These are phyloP conservation scores for Origma solitaria DNA, from an alignment of 2,113 vertebrate genomes.

Conservation along the genomic window DNA sequence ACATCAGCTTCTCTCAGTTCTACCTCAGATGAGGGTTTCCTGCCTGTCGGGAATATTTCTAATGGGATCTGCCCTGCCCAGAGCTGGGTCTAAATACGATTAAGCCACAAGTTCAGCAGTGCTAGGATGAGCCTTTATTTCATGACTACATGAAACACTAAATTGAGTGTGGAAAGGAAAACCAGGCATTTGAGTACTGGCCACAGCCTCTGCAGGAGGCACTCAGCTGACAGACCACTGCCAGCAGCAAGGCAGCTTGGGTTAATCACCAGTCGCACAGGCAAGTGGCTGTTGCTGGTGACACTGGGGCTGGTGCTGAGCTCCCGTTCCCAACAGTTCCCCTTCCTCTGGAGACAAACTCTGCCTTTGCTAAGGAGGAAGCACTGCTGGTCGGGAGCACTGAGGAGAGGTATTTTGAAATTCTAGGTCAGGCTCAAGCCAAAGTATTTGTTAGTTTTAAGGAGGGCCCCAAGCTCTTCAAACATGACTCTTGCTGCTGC, in stretches of 20 bases:
- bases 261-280: not conserved
- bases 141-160: not conserved
- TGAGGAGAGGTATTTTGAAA: not conserved
- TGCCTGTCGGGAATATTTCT: not conserved
- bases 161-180: not conserved
- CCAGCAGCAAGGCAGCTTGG: rapidly evolving
- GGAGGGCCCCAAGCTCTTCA: not conserved
- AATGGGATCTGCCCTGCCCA: not conserved
- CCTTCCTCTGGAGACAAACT: not conserved
- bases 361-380: not conserved
- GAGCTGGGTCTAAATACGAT: not conserved
- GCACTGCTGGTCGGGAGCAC: not conserved
- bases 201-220: not conserved
- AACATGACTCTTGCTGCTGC: not conserved
- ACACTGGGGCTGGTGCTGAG: rapidly evolving
- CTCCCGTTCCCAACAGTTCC: not conserved
- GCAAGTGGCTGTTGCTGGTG: not conserved
- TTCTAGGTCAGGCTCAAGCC: not conserved
- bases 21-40: not conserved
- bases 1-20: not conserved
- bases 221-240: not conserved
- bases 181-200: not conserved
- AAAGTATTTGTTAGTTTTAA: not conserved
- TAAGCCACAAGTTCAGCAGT: not conserved
- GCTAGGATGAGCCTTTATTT: not conserved